Percentiles rank a stretch among this genome's conserved stretches.
These are phyloP conservation scores for Calyptomena viridis DNA, from an alignment of 2,113 vertebrate species.

Conservation along the genomic window DNA sequence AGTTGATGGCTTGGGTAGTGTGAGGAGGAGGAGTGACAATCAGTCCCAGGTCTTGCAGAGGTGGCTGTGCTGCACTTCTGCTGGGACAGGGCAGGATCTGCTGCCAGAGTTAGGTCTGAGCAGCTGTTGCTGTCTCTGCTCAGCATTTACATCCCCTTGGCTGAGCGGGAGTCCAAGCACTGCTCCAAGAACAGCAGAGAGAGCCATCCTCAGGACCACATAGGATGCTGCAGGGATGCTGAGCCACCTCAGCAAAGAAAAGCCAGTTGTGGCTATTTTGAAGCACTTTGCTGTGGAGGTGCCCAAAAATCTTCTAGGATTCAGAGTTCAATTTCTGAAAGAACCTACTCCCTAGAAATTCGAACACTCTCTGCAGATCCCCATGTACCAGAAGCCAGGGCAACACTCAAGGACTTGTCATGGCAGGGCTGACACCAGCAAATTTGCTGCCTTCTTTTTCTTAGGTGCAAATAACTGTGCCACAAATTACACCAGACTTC, in stretches of 20 bases:
- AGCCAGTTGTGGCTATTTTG: not conserved
- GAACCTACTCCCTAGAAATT: not conserved
- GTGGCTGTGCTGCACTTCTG: not conserved
- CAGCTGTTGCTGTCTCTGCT: not conserved
- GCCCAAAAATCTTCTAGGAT: not conserved
- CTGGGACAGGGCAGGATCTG: not conserved
- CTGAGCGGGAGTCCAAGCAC: not conserved
- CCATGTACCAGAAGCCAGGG: not conserved
- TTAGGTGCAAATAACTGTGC: not conserved
- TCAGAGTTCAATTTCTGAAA: not conserved
- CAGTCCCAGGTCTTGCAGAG: not conserved
- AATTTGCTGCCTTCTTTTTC: not conserved
- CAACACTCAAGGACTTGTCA: not conserved
- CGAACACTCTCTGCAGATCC: not conserved
- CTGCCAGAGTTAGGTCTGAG: not conserved
- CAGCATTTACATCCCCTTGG: not conserved
- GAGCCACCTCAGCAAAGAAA: not conserved
- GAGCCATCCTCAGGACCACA: not conserved
- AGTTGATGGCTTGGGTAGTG: not conserved
- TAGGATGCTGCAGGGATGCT: not conserved
- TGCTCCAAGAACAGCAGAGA: accelerated
- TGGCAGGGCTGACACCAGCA: not conserved
- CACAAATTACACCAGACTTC: not conserved
- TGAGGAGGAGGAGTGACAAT: not conserved
- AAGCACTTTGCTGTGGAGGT: not conserved